These are phyloP conservation scores for Colossoma macropomum DNA, from an alignment of 2,113 vertebrate species.

Conservation along the genomic window DNA sequence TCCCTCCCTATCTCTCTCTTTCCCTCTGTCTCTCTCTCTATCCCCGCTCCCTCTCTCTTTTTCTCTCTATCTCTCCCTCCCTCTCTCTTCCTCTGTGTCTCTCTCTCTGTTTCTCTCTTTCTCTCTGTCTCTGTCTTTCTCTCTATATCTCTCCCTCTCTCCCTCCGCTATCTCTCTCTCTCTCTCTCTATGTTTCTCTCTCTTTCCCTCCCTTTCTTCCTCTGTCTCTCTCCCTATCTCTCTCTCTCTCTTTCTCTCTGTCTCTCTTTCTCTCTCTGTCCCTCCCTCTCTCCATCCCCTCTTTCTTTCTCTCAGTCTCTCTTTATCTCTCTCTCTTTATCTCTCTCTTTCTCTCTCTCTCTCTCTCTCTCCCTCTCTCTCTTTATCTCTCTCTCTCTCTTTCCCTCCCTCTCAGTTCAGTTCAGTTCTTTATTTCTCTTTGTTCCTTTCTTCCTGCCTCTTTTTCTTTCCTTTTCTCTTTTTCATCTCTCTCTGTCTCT, in stretches of 20 bases:
- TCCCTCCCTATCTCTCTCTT: no score
- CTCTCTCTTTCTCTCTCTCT: not conserved
- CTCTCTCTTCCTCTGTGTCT: not conserved
- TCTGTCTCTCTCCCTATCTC: not conserved
- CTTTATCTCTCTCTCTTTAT: not conserved
- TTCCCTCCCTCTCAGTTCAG: not conserved
- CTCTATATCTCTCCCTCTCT: constrained; percentile 36
- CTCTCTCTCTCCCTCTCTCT: no score
- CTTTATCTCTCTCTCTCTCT: no score
- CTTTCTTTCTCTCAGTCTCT: not conserved
- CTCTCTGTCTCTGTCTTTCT: not conserved
- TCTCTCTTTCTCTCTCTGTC: not conserved
- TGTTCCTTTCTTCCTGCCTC: not conserved
- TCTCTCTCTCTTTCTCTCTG: no score
- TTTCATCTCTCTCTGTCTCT: not conserved
- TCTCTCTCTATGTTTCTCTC: no score
- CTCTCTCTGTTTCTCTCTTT: not conserved
- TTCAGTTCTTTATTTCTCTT: no score
- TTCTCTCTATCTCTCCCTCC: not conserved
- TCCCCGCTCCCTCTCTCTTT: not conserved
- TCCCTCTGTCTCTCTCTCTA: no score
- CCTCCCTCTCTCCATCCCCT: not conserved
- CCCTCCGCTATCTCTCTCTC: not conserved
- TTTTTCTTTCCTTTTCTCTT: no score
- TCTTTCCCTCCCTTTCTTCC: not conserved